Evolutionary conservation across 2,888 invertebrate genomes (phyloP).

Genomic region (Perizoma affinitatum): DNA sequence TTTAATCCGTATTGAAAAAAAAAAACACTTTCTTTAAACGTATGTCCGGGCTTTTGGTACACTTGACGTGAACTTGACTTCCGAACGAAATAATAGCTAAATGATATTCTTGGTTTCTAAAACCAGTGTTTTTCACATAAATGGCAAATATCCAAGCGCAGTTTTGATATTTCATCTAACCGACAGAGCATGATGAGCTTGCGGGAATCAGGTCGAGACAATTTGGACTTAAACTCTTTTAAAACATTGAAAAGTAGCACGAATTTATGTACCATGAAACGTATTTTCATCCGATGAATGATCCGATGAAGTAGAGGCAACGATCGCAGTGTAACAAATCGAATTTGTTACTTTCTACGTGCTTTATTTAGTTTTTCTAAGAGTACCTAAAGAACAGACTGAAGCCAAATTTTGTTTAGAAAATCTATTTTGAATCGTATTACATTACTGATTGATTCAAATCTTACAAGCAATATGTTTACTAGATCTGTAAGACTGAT

Average conservation of each 20-base stretch:
- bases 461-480: conserved; percentile 4
- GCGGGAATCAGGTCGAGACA: conserved; percentile 28
- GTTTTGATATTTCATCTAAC: conserved; percentile 17
- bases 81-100: no score
- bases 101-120: neutral
- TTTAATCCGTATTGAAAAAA: no score
- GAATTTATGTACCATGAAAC: conserved; percentile 17
- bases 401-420: conserved; percentile 14
- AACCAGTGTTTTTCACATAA: conserved; percentile 5
- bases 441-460: conserved; percentile 10
- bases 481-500: conserved; percentile 3
- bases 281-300: no score
- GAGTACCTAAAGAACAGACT: conserved; percentile 14
- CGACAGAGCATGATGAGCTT: conserved; percentile 11
- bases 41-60: no score
- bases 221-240: conserved; percentile 25
- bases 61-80: no score
- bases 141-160: conserved; percentile 26
- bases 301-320: conserved; percentile 3
- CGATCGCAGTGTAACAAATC: conserved; percentile 2
- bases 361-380: conserved; percentile 10
- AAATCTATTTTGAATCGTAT: conserved; percentile 21
- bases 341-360: conserved; percentile 3
- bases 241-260: conserved; percentile 18
- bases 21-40: no score